phyloP scores from a whole-genome alignment of 1,140 invertebrate genomes.

The Ips typographus region DNA sequence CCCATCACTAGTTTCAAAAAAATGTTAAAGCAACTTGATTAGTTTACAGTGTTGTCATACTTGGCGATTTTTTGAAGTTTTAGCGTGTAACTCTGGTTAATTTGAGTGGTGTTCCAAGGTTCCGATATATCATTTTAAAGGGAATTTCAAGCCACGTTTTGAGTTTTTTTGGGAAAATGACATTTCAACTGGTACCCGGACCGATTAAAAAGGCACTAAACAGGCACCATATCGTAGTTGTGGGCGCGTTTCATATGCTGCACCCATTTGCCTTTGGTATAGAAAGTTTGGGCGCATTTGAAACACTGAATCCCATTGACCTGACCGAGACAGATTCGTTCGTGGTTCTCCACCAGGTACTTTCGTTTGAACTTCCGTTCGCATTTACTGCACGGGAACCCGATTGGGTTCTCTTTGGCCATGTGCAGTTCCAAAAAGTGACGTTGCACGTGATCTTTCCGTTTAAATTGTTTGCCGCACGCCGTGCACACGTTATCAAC shows the following conservation, averaged over 20 bases:
- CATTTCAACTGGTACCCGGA: too few species aligned
- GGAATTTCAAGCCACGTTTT: background rate
- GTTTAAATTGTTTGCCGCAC: conserved; percentile 52
- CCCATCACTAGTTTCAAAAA: too few species aligned
- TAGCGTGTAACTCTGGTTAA: too few species aligned
- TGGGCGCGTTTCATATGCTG: conserved; percentile 37
- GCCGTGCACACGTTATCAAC: conserved; percentile 46
- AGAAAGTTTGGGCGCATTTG: conserved; percentile 21
- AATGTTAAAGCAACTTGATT: too few species aligned
- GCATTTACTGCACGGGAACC: conserved; percentile 37
- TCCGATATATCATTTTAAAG: background rate
- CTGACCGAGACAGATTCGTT: conserved; percentile 34
- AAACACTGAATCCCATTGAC: conserved; percentile 27
- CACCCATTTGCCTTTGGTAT: conserved; percentile 31
- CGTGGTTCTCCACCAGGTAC: conserved; percentile 42
- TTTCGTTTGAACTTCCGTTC: conserved; percentile 40
- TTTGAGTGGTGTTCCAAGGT: background rate
- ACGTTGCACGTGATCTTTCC: conserved; percentile 53
- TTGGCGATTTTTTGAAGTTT: too few species aligned
- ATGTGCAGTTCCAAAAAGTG: conserved; percentile 47
- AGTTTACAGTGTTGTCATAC: too few species aligned
- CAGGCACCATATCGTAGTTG: conserved; percentile 26
- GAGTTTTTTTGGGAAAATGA: too few species aligned
- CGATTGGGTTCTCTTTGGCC: conserved; percentile 13
- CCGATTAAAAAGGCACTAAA: background rate